Evolutionary conservation across 2,797 vertebrate species (phyloP).

Genomic region (Thripadectes ignobilis): DNA sequence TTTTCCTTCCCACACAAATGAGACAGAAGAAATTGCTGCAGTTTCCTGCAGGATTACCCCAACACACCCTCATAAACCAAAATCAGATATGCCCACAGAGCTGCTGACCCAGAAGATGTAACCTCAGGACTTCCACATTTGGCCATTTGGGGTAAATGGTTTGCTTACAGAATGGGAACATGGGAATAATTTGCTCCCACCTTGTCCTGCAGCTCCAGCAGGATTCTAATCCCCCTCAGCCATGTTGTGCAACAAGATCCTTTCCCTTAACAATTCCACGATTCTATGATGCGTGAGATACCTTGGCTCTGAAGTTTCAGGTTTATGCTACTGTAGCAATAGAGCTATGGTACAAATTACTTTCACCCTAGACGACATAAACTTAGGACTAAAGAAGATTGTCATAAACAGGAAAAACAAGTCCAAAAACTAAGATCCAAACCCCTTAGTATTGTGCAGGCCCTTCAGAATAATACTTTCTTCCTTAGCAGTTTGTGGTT

Average conservation of each 20-base stretch:
- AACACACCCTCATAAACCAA: not conserved
- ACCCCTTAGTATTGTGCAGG: not conserved
- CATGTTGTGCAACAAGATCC: not conserved
- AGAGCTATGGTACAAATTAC: not conserved
- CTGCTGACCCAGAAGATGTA: not conserved
- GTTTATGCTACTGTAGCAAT: not conserved
- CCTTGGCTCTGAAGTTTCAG: not conserved
- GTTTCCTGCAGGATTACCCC: not conserved
- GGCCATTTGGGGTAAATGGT: not conserved
- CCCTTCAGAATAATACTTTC: not conserved
- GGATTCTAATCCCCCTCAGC: not conserved
- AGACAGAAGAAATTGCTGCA: not conserved
- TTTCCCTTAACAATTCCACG: not conserved
- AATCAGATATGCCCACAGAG: not conserved
- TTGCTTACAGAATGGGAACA: not conserved
- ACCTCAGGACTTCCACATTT: not conserved
- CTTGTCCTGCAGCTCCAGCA: not conserved
- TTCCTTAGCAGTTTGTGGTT: not conserved
- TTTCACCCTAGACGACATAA: not conserved
- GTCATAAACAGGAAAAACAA: conserved; percentile 5
- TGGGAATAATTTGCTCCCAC: not conserved
- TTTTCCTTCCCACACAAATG: not conserved
- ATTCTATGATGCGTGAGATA: not conserved
- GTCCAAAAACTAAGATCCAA: not conserved
- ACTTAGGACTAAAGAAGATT: not conserved